These are phyloP conservation scores for Loripinus fragilis DNA, from an alignment of 2,888 invertebrate species.

Conservation along the genomic window DNA sequence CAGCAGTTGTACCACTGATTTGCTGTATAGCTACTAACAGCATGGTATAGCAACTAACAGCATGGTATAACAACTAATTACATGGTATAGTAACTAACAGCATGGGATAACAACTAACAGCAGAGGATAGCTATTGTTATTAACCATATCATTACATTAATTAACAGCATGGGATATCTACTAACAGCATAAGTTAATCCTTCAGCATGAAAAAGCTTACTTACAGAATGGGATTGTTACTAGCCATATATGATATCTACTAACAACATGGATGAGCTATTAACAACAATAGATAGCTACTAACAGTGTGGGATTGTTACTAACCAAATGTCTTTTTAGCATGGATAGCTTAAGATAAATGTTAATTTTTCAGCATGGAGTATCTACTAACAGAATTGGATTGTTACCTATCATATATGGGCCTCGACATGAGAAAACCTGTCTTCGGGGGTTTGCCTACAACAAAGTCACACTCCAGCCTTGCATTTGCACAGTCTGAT, in stretches of 20 bases:
- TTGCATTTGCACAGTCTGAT: too few relatives aligned
- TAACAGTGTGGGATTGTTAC: not conserved
- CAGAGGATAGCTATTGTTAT: not conserved
- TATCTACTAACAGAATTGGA: slow-evolving; percentile 25
- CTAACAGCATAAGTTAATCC: not conserved
- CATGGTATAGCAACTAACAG: slow-evolving; percentile 23
- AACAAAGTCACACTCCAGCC: too few relatives aligned
- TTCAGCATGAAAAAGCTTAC: too few relatives aligned
- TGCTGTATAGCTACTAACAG: slow-evolving; percentile 51
- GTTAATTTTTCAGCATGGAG: not conserved
- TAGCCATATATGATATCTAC: not conserved
- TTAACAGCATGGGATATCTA: not conserved
- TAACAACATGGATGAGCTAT: not conserved
- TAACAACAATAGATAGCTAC: not conserved
- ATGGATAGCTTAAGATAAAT: too few relatives aligned
- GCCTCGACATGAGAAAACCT: too few relatives aligned
- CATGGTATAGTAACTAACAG: not conserved
- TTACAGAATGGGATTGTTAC: not conserved
- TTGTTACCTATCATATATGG: slow-evolving; percentile 28
- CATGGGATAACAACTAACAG: not conserved
- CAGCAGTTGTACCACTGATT: slow-evolving; percentile 78
- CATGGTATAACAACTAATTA: not conserved
- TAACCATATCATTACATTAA: too few relatives aligned
- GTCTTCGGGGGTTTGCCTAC: too few relatives aligned
- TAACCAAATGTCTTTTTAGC: not conserved